Conservation (phyloP, 2,797 vertebrate species). For the Acrossocheilus fasciatus region DNA sequence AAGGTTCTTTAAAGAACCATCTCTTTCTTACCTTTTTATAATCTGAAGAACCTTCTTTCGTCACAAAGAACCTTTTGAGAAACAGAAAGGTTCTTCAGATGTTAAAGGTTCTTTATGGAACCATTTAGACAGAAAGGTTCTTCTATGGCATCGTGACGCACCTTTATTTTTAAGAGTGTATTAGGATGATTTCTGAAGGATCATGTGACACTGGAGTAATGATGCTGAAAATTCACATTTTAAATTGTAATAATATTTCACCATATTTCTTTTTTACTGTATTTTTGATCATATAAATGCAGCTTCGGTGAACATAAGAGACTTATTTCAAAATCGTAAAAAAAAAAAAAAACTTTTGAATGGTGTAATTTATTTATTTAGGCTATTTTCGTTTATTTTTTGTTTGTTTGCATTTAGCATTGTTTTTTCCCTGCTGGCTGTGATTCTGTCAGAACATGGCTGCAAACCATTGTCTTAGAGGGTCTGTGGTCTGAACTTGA, state of each 20-base stretch:
- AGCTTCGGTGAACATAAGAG: neutral
- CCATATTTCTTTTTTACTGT: neutral
- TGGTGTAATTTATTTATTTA: neutral
- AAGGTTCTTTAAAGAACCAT: too few species aligned
- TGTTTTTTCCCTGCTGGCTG: neutral
- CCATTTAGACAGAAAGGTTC: too few species aligned
- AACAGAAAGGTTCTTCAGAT: too few species aligned
- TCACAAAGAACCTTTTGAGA: too few species aligned
- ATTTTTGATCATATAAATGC: neutral
- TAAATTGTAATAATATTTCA: neutral
- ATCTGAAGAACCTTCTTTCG: too few species aligned
- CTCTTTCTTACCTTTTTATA: too few species aligned
- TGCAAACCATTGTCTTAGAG: neutral
- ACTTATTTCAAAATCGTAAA: neutral
- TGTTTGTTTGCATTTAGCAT: neutral
- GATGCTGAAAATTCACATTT: neutral
- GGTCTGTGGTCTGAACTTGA: neutral
- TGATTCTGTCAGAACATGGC: neutral
- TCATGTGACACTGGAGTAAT: neutral
- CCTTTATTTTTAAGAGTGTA: neutral
- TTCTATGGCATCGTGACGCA: too few species aligned
- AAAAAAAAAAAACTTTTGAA: too few species aligned
- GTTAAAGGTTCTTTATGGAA: too few species aligned
- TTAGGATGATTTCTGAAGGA: neutral
- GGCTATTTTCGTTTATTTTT: neutral